Evolutionary conservation across 2,113 vertebrate species (phyloP).

Genomic region (Equus quagga): DNA sequence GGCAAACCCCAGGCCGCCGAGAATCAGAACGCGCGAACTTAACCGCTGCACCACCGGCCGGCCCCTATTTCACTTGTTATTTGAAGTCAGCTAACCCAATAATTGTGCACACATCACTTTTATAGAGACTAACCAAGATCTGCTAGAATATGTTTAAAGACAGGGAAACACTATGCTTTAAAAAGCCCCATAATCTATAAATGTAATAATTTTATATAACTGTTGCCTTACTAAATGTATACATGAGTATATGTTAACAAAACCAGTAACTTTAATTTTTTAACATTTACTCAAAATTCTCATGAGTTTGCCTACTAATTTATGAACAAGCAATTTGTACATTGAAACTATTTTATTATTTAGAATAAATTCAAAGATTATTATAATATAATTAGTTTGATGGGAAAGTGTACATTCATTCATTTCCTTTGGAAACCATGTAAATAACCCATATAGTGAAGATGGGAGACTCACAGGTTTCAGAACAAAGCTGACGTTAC

Average conservation of each 20-base stretch:
- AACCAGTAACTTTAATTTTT: background rate
- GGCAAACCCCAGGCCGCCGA: no score
- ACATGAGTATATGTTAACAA: background rate
- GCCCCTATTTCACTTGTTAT: background rate
- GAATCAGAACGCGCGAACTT: no score
- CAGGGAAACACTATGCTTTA: background rate
- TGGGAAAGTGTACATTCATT: background rate
- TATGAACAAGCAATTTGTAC: background rate
- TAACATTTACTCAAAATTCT: background rate
- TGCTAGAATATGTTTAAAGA: background rate
- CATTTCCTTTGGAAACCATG: background rate
- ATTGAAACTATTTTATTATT: background rate
- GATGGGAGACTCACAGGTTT: background rate
- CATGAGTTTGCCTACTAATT: background rate
- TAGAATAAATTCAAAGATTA: background rate
- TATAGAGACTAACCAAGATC: background rate
- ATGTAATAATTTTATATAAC: background rate
- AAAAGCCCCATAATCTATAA: background rate
- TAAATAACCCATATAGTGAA: background rate
- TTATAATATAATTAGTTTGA: background rate
- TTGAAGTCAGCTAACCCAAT: background rate
- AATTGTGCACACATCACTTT: background rate
- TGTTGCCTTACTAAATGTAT: background rate
- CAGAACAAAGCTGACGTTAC: background rate
- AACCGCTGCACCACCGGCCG: no score